phyloP scores from a whole-genome alignment of 1,140 invertebrate species.

The Magallana angulata region DNA sequence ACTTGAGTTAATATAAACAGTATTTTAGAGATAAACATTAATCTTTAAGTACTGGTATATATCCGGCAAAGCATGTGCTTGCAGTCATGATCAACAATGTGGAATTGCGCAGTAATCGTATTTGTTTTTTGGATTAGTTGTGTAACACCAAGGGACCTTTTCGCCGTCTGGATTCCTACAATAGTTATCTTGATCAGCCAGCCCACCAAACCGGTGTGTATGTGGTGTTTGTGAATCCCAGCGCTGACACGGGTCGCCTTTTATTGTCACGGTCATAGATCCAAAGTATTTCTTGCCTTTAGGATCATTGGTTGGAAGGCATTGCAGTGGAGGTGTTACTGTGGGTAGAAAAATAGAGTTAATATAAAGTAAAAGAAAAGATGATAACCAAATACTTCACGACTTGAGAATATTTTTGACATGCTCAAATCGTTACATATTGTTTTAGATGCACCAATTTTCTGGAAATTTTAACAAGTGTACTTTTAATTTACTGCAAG shows the following conservation, averaged over 20 bases:
- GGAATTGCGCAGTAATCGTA: conserved; percentile 45
- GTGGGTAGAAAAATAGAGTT: background rate
- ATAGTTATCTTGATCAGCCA: conserved; percentile 31
- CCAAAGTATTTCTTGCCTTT: background rate
- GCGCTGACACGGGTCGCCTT: conserved; percentile 50
- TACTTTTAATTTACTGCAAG: too few species aligned
- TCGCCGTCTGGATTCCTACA: conserved; percentile 42
- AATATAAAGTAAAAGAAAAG: too few species aligned
- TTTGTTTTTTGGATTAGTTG: conserved; percentile 32
- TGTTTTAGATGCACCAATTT: too few species aligned
- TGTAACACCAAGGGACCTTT: conserved; percentile 48
- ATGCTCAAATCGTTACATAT: too few species aligned
- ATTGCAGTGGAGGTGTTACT: background rate
- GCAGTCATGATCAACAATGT: background rate
- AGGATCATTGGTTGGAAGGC: background rate
- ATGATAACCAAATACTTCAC: too few species aligned
- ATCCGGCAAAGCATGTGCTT: too few species aligned
- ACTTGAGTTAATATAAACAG: too few species aligned
- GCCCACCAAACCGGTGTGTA: background rate
- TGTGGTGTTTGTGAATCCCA: conserved; percentile 43
- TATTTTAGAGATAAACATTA: too few species aligned
- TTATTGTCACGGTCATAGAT: background rate
- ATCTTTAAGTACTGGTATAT: too few species aligned
- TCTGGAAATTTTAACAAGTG: too few species aligned
- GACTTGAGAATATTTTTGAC: too few species aligned